phyloP scores from a whole-genome alignment of 1,140 invertebrate species.

The Heterodera schachtii region DNA sequence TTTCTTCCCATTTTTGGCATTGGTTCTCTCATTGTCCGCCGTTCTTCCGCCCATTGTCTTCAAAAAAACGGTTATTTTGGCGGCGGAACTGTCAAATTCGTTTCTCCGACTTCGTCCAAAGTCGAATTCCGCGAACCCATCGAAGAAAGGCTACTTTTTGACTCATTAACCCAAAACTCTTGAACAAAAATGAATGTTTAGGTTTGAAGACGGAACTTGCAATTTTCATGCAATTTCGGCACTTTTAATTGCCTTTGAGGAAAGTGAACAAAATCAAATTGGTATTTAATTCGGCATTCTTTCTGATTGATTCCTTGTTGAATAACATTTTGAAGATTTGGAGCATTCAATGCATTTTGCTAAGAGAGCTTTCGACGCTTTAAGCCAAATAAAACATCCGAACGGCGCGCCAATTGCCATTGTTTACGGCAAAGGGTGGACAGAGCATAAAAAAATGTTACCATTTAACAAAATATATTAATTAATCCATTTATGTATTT shows the following conservation, averaged over 20 bases:
- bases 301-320: too few relatives aligned
- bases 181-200: conserved; percentile 60
- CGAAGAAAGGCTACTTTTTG: conserved; percentile 37
- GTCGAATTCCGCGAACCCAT: conserved; percentile 16
- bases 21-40: conserved; percentile 82
- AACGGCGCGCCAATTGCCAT: conserved; percentile 76
- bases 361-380: conserved; percentile 9
- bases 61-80: conserved; percentile 79
- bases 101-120: conserved; percentile 26
- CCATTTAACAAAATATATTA: neutral
- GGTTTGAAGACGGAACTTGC: conserved; percentile 91
- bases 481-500: neutral
- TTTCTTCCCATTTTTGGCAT: conserved; percentile 43
- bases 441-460: conserved; percentile 58
- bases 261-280: conserved; percentile 67
- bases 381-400: conserved; percentile 44
- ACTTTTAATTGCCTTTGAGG: conserved; percentile 80
- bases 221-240: conserved; percentile 83
- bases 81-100: conserved; percentile 73
- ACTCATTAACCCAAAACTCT: neutral
- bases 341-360: conserved; percentile 6
- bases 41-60: conserved; percentile 70
- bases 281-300: conserved; percentile 63
- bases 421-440: conserved; percentile 72
- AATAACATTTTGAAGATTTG: conserved; percentile 68